Evolutionary conservation across 1,140 invertebrate genomes (phyloP), one percentile per base, ranked within the genome.

Genomic region (Diabrotica virgifera): DNA sequence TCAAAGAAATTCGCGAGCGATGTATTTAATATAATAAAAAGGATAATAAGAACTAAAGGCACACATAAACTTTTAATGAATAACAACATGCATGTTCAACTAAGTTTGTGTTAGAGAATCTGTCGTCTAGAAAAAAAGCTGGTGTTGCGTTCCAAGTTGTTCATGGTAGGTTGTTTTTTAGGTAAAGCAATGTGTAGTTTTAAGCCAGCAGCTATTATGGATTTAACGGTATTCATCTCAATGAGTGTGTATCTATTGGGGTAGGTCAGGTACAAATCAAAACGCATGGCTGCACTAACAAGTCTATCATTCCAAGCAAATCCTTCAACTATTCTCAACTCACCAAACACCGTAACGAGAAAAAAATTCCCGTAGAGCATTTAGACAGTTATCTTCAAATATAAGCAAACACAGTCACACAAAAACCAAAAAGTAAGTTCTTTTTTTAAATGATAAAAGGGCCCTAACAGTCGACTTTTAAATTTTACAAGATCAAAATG

Each of bases 271-370:
- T 8, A 46, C 8, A 46, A 46, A n/a, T 46, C 3, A 46, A 24
- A 24, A 24, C 24, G 40, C n/a, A 46, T 46, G 40, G 40, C 40
- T 46, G 40, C 40, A 46, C 40, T 10, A 46, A 46, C 40, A 46
- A n/a, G 4, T 46, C 8, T 24, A 24, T 24, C 24, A 24, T 24
- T 24, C 5, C 8, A 46, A 46, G 40, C 40, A 46, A 46, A n/a
- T 46, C n/a, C 40, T 46, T 46, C 5, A 10, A 46, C 40, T 10
- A 46, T 10, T 46, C 35, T 57, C 55, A 57, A 70, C 69, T 70
- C 66, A 70, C 70, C 70, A 69, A 67, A 67, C 70, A 69, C 67
- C 67, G 65, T 71, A 64, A 52, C 55, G 52, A 68, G 52, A 63
- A 36, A 63, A 11, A 11, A 38, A 56, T 37, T 63, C 61, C 61